phyloP scores from a whole-genome alignment of 2,888 invertebrate genomes.

The Chymomyza caudatula region DNA sequence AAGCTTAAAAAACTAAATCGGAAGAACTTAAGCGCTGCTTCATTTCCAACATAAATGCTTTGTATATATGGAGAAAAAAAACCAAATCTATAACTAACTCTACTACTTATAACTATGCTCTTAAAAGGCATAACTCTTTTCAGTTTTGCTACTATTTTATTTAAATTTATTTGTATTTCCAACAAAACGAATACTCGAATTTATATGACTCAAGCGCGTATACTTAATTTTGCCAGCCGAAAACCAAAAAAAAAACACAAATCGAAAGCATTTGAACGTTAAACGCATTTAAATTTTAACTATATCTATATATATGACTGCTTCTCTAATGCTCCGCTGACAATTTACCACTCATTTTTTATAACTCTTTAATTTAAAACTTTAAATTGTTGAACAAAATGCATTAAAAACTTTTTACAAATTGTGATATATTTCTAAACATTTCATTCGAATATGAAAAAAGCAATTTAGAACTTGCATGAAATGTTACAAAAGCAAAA shows the following conservation, averaged over 20 bases:
- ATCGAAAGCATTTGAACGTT: background rate
- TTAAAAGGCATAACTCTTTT: conserved; percentile 12
- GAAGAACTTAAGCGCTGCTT: conserved; percentile 41
- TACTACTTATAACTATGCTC: conserved; percentile 41
- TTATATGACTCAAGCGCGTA: conserved; percentile 31
- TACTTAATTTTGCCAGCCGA: conserved; percentile 33
- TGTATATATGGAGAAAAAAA: conserved; percentile 45
- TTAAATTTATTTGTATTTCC: conserved; percentile 14
- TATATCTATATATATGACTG: background rate
- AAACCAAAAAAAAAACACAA: conserved; percentile 54
- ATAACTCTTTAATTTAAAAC: conserved; percentile 28
- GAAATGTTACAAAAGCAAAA: conserved; percentile 55
- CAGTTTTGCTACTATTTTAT: conserved; percentile 19
- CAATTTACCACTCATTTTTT: conserved; percentile 4
- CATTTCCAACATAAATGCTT: conserved; percentile 49
- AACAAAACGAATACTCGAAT: conserved; percentile 47
- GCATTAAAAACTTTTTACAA: conserved; percentile 71
- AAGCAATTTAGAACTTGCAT: conserved; percentile 14
- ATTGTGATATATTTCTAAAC: conserved; percentile 76
- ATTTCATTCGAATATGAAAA: conserved; percentile 59
- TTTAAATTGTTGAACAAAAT: conserved; percentile 53
- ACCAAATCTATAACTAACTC: conserved; percentile 16
- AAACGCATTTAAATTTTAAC: background rate
- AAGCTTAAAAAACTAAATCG: conserved; percentile 11
- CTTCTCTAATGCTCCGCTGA: conserved; percentile 7